Percentiles rank a stretch among this genome's conserved stretches.
Conservation (phyloP, 2,888 invertebrate genomes). For the Phyllotreta cruciferae region DNA sequence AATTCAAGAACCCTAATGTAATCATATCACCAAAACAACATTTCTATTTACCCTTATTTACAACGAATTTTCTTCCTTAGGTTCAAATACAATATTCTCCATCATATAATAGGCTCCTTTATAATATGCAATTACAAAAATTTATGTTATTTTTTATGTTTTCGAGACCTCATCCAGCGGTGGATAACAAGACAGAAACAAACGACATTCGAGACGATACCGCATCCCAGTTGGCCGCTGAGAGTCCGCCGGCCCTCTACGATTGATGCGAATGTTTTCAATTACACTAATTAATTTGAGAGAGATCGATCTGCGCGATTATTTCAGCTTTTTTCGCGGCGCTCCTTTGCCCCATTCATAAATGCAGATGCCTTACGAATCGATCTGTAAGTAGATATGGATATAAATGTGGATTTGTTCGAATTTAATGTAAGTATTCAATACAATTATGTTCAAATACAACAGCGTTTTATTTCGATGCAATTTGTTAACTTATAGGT, state of each 20-base stretch:
- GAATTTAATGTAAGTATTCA: not conserved
- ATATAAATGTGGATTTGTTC: slow-evolving; percentile 7
- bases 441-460: too few relatives aligned
- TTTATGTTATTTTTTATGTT: slow-evolving; percentile 28
- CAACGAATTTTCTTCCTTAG: too few relatives aligned
- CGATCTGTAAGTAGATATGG: slow-evolving; percentile 23
- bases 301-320: slow-evolving; percentile 48
- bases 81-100: too few relatives aligned
- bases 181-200: slow-evolving; percentile 52
- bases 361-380: slow-evolving; percentile 27
- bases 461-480: too few relatives aligned
- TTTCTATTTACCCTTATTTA: slow-evolving; percentile 8
- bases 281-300: slow-evolving; percentile 57
- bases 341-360: slow-evolving; percentile 40
- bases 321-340: slow-evolving; percentile 40
- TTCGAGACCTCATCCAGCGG: slow-evolving; percentile 36
- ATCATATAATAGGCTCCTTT: slow-evolving; percentile 36
- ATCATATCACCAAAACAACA: slow-evolving; percentile 8
- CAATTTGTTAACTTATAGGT: too few relatives aligned
- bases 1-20: slow-evolving; percentile 2
- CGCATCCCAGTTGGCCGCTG: slow-evolving; percentile 46
- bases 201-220: slow-evolving; percentile 53
- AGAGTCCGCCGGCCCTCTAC: slow-evolving; percentile 39
- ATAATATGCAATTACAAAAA: slow-evolving; percentile 22
- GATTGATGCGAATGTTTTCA: slow-evolving; percentile 53